A percentile compares a stretch with the other conserved stretches of the same genome.
phyloP scores from a whole-genome alignment of 2,113 vertebrate genomes.

The Galbula dea region DNA sequence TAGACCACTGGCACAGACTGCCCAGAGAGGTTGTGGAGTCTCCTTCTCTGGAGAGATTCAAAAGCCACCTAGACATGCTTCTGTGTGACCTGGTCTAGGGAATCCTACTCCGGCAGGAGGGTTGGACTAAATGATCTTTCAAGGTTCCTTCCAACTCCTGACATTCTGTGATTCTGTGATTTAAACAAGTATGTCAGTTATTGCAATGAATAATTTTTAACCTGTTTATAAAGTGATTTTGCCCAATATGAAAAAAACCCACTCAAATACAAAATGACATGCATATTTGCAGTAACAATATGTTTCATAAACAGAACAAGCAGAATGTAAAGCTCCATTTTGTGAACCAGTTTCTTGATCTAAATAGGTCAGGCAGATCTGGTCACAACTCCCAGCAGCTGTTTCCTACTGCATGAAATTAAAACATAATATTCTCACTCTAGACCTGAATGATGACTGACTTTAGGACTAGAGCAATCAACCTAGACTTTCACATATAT shows the following conservation, averaged over 20 bases:
- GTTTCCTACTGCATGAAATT: not conserved
- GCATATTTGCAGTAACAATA: not conserved
- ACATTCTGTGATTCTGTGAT: too few relatives aligned
- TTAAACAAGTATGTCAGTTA: not conserved
- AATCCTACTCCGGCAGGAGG: too few relatives aligned
- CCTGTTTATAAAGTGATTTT: not conserved
- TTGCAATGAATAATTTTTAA: not conserved
- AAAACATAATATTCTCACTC: not conserved
- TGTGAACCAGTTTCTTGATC: not conserved
- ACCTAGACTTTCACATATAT: not conserved
- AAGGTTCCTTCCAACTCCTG: too few relatives aligned
- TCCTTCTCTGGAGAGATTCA: too few relatives aligned
- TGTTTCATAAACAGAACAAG: not conserved
- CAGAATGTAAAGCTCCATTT: not conserved
- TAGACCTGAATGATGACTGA: not conserved
- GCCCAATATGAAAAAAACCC: fast-evolving
- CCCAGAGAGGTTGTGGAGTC: too few relatives aligned
- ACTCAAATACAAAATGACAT: not conserved
- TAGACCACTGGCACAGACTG: too few relatives aligned
- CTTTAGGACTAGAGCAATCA: not conserved
- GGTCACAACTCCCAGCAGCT: not conserved
- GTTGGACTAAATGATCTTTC: too few relatives aligned
- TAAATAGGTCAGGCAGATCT: not conserved
- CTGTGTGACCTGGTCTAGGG: too few relatives aligned
- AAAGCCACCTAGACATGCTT: too few relatives aligned